These are phyloP conservation scores for Trachymyrmex septentrionalis DNA, from an alignment of 1,140 invertebrate species.

Conservation along the genomic window DNA sequence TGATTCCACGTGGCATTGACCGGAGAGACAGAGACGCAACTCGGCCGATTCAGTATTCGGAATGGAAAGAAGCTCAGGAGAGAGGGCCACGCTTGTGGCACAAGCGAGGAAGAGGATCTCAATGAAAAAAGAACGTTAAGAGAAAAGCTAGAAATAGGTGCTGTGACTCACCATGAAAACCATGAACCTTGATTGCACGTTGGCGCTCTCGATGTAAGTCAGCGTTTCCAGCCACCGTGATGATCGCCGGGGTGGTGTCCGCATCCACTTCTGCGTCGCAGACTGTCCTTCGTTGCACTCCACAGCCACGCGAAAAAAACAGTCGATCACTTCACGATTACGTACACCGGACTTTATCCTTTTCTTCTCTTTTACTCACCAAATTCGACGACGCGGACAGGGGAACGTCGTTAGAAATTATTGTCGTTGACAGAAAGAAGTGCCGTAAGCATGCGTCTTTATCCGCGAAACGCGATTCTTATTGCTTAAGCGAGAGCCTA, in stretches of 20 bases:
- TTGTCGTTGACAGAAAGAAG: slow-evolving; percentile 43
- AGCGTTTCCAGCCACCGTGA: slow-evolving; percentile 84
- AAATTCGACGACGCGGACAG: background rate
- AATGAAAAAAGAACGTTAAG: slow-evolving; percentile 18
- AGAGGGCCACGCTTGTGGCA: background rate
- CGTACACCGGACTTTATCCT: background rate
- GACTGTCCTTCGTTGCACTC: slow-evolving; percentile 64
- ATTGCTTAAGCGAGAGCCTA: slow-evolving; percentile 56
- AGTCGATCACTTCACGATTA: slow-evolving; percentile 54
- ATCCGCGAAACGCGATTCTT: slow-evolving; percentile 26
- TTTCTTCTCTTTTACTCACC: background rate
- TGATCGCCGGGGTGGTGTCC: slow-evolving; percentile 76
- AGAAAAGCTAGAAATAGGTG: slow-evolving; percentile 61
- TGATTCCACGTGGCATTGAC: slow-evolving; percentile 49
- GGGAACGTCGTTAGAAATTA: slow-evolving; percentile 35
- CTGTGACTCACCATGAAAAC: slow-evolving; percentile 86
- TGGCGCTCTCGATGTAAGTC: slow-evolving; percentile 86
- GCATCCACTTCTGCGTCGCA: slow-evolving; percentile 71
- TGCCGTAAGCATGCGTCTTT: slow-evolving; percentile 6
- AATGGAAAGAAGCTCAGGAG: slow-evolving; percentile 35
- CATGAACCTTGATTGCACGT: slow-evolving; percentile 88
- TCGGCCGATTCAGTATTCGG: slow-evolving; percentile 19
- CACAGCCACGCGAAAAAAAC: slow-evolving; percentile 58
- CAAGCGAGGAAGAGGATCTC: background rate
- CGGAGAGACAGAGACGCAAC: background rate